phyloP scores from a whole-genome alignment of 2,113 vertebrate genomes.

The Peucedramus taeniatus region DNA sequence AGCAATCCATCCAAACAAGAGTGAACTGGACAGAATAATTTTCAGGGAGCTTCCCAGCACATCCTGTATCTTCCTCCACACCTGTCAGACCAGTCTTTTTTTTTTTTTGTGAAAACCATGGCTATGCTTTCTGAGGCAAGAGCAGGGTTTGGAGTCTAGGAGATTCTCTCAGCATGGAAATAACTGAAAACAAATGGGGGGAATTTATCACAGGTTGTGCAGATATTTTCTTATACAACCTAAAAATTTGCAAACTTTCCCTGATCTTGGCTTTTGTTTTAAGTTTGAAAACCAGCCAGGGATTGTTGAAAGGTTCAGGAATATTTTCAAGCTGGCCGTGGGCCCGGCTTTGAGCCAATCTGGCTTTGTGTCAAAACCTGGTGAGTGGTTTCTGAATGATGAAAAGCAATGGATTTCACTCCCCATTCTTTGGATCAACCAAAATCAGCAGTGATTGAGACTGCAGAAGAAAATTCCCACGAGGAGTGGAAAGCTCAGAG shows the following conservation, averaged over 20 bases:
- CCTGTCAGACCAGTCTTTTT: background rate
- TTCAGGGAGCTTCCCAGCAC: background rate
- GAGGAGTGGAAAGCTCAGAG: background rate
- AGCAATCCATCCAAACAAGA: background rate
- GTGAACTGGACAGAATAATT: background rate
- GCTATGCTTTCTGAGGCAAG: background rate
- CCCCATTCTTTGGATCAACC: background rate
- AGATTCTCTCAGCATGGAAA: background rate
- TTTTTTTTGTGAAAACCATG: background rate
- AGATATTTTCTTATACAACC: background rate
- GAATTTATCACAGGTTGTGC: background rate
- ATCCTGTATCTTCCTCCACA: background rate
- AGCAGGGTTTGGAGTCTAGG: background rate
- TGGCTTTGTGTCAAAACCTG: conserved; percentile 47
- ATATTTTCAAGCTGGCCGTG: conserved; percentile 15
- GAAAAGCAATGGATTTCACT: conserved; percentile 33
- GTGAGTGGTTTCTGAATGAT: conserved; percentile 49
- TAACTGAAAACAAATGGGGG: background rate
- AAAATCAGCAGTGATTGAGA: background rate
- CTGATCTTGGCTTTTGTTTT: conserved; percentile 33
- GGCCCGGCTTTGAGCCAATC: conserved; percentile 15
- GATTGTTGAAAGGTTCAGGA: conserved; percentile 47
- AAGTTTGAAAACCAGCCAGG: conserved; percentile 47
- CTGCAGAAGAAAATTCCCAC: background rate
- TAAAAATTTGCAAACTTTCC: conserved; percentile 23